Base-by-base conservation (phyloP, 2,113 vertebrate species). In the Chlorodrepanis virens region DNA sequence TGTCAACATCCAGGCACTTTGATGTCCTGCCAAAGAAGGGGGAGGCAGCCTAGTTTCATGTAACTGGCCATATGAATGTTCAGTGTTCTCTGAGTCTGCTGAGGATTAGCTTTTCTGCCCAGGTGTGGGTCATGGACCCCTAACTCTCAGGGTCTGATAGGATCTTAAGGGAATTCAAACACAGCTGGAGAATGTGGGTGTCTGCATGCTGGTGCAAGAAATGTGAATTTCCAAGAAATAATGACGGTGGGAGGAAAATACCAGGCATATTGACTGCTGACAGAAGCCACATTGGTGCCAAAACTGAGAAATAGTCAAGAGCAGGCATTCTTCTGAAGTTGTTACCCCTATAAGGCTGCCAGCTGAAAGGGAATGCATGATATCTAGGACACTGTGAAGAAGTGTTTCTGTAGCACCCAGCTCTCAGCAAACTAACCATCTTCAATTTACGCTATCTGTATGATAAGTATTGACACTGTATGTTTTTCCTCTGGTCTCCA, bases 151-250 rank as follows among this genome's bases (percentile, higher is more conserved):
- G 56, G 47, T 65, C 35, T 74, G 68, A 78, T 57, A 87, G 1
- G 4, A 94, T 37, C 67, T 92, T 42, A 69, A 80, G 91, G 40
- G 80, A 96, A 93, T 92, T 90, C 82, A 95, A 92, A 91, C 77
- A 78, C 67, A 91, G 85, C 80, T 89, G 84, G 87, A 68, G 87
- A 90, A 95, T 35, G 80, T 92, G 93, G 69, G 74, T 78, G 83
- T 91, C 83, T 90, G 77, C n/a, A 4, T 91, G 93, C 71, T 90
- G 82, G 53, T 91, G 64, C 86, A 96, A 96, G 52, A 87, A 97
- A 85, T 95, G 86, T 72, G 83, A 70, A 77, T 93, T 97, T 94
- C 85, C 84, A 93, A 96, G 95, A 95, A 95, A 86, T 84, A 79
- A 94, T 72, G 45, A 27, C 45, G 40, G 79, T 88, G 72, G 92